Percentiles rank a stretch among this genome's conserved stretches.
phyloP scores from a whole-genome alignment of 2,797 vertebrate genomes.

The Fratercula arctica region DNA sequence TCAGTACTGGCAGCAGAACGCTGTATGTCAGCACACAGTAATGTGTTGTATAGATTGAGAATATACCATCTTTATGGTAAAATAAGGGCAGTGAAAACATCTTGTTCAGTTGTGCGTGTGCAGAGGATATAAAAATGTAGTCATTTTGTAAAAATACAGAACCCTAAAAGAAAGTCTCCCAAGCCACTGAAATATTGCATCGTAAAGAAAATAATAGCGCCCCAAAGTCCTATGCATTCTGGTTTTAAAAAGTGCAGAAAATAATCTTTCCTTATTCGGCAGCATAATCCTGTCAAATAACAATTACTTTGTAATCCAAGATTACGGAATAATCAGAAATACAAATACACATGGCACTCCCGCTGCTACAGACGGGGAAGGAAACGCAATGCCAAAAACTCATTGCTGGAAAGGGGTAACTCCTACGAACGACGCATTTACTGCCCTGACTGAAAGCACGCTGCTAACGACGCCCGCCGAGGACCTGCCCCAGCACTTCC shows the following conservation, averaged over 20 bases:
- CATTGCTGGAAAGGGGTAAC: neutral
- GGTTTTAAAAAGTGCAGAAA: neutral
- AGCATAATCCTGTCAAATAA: neutral
- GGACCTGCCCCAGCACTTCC: too few relatives aligned
- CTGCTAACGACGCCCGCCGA: accelerated
- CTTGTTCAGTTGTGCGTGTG: neutral
- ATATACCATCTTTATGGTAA: neutral
- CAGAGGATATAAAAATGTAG: neutral
- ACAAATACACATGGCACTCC: neutral
- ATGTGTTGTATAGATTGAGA: neutral
- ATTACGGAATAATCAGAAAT: neutral
- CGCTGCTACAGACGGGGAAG: neutral
- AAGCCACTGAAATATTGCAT: neutral
- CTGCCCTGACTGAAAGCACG: accelerated
- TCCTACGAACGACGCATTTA: accelerated
- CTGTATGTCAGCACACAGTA: neutral
- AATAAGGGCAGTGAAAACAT: neutral
- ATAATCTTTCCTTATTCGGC: neutral
- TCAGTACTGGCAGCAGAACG: neutral
- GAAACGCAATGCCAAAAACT: neutral
- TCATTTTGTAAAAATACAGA: neutral
- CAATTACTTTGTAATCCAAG: neutral
- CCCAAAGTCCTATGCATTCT: neutral
- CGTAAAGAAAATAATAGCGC: accelerated
- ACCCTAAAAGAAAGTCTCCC: neutral